Conservation (phyloP, 2,113 vertebrate species). For the Elephantulus edwardii region DNA sequence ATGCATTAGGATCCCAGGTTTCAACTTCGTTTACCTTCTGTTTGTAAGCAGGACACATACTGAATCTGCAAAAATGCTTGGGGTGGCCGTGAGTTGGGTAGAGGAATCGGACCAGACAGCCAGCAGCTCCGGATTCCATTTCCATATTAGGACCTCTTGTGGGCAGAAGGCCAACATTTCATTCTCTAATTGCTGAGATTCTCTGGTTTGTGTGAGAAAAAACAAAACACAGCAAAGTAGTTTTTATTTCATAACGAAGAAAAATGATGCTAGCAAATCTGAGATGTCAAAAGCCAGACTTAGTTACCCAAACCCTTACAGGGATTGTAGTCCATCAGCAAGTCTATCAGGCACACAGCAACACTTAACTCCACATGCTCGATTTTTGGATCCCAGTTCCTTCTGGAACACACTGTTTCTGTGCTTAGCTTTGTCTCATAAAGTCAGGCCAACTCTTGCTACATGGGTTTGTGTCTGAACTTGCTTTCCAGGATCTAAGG, state of each 20-base stretch:
- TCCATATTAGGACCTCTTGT: not conserved
- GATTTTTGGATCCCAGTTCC: not conserved
- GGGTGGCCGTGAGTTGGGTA: no score
- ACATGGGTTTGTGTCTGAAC: not conserved
- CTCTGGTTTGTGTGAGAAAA: not conserved
- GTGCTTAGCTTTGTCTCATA: not conserved
- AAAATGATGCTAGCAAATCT: not conserved
- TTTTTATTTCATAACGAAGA: not conserved
- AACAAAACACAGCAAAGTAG: not conserved
- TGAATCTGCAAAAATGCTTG: not conserved
- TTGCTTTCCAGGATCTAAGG: not conserved
- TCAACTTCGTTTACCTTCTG: not conserved
- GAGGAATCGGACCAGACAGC: no score
- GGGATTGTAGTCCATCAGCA: not conserved
- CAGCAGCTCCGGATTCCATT: not conserved
- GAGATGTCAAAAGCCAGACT: not conserved
- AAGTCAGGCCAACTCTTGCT: not conserved
- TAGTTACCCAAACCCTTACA: not conserved
- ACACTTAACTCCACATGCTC: not conserved
- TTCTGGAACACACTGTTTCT: not conserved
- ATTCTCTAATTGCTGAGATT: not conserved
- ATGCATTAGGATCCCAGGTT: not conserved
- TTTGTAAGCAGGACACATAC: accelerated
- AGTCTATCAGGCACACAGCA: not conserved
- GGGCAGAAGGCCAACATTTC: not conserved